Percentiles rank a stretch among this genome's conserved stretches.
Conservation (phyloP, 2,888 invertebrate species). For the Tetragnatha montana region DNA sequence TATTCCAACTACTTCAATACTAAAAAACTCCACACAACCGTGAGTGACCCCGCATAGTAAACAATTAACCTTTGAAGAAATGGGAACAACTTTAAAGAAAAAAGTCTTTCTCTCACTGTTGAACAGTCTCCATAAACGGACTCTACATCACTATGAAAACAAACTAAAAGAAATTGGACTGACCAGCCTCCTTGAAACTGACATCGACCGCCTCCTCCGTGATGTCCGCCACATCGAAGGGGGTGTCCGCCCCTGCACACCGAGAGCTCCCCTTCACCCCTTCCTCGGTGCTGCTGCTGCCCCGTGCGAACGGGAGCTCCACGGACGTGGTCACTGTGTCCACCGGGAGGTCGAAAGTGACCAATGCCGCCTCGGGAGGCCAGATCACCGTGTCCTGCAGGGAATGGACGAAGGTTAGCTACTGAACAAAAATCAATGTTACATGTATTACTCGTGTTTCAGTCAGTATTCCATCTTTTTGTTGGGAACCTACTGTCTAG, state of each 20-base stretch:
- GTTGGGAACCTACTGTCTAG: too few species aligned
- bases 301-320: conserved; percentile 46
- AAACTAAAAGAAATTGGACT: not conserved
- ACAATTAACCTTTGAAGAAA: too few species aligned
- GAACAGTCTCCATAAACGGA: too few species aligned
- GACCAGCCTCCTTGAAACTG: conserved; percentile 43
- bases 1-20: too few species aligned
- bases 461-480: not conserved
- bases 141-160: too few species aligned
- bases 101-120: too few species aligned
- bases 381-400: conserved; percentile 30
- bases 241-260: conserved; percentile 58
- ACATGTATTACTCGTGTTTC: not conserved
- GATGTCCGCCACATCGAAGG: conserved; percentile 67
- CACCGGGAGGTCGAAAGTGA: conserved; percentile 65
- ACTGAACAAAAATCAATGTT: not conserved
- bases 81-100: too few species aligned
- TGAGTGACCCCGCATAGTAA: too few species aligned
- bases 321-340: conserved; percentile 63
- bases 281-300: conserved; percentile 37
- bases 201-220: conserved; percentile 59
- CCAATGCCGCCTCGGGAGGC: conserved; percentile 47
- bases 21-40: too few species aligned
- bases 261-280: conserved; percentile 19
- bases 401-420: not conserved